A percentile compares a stretch with the other conserved stretches of the same genome.
Conservation (phyloP, 2,797 vertebrate genomes). For the Alca torda region DNA sequence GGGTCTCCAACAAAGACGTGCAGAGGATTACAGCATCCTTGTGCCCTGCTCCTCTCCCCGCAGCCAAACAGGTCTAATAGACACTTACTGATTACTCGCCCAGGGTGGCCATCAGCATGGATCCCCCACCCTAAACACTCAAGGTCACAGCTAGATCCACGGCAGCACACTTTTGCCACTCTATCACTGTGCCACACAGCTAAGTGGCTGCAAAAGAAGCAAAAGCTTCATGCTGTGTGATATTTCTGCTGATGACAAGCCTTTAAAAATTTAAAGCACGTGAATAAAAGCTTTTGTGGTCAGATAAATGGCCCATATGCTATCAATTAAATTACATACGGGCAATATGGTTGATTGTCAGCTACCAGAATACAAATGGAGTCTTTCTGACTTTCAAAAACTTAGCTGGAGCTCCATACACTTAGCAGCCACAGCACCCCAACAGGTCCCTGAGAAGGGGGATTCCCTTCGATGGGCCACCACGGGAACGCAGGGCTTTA, state of each 20-base stretch:
- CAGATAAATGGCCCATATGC: constrained; percentile 7
- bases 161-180: neutral
- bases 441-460: neutral
- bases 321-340: neutral
- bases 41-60: neutral
- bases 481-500: neutral
- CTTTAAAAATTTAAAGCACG: neutral
- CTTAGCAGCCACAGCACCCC: neutral
- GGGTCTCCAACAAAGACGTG: fast-evolving
- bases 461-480: fast-evolving
- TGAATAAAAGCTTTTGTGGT: constrained; percentile 37
- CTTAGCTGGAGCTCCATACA: fast-evolving
- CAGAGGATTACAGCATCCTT: neutral
- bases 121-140: neutral
- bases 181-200: neutral
- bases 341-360: neutral
- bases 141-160: neutral
- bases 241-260: constrained; percentile 27
- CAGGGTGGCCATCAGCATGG: neutral
- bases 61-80: neutral
- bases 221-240: neutral
- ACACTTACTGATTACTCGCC: neutral
- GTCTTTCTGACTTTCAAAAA: neutral
- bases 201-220: neutral
- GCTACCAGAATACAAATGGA: neutral